Conservation (phyloP, 2,888 invertebrate genomes). For the Eueremaeus valkanovi region DNA sequence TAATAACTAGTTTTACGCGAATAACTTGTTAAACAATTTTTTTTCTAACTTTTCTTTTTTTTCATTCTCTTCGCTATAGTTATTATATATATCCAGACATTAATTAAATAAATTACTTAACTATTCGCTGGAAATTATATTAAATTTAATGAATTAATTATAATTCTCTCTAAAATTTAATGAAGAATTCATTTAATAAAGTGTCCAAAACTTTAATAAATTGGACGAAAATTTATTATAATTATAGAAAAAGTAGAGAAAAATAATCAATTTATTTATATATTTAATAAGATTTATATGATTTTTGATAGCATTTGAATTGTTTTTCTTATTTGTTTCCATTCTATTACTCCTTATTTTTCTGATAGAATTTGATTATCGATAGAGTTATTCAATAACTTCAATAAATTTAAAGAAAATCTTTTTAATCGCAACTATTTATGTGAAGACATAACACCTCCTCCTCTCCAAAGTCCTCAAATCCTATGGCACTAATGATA, state of each 20-base stretch:
- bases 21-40: slow-evolving; percentile 26
- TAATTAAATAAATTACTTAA: slow-evolving; percentile 14
- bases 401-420: background rate
- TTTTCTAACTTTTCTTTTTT: background rate
- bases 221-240: slow-evolving; percentile 15
- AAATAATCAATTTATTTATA: background rate
- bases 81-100: background rate
- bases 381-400: slow-evolving; percentile 1
- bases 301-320: background rate
- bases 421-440: background rate
- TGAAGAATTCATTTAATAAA: slow-evolving; percentile 5
- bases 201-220: slow-evolving; percentile 15
- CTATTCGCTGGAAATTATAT: background rate
- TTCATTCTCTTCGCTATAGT: background rate
- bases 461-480: slow-evolving; percentile 2
- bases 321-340: background rate
- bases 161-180: background rate
- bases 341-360: background rate
- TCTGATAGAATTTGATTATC: slow-evolving; percentile 17
- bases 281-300: background rate
- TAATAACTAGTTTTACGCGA: slow-evolving; percentile 27
- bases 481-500: background rate
- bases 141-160: slow-evolving; percentile 16
- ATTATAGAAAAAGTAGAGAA: background rate
- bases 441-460: slow-evolving; percentile 24